Evolutionary conservation across 1,140 invertebrate genomes (phyloP), one percentile per base, ranked within the genome.

Genomic region (Lordiphosa stackelbergi): DNA sequence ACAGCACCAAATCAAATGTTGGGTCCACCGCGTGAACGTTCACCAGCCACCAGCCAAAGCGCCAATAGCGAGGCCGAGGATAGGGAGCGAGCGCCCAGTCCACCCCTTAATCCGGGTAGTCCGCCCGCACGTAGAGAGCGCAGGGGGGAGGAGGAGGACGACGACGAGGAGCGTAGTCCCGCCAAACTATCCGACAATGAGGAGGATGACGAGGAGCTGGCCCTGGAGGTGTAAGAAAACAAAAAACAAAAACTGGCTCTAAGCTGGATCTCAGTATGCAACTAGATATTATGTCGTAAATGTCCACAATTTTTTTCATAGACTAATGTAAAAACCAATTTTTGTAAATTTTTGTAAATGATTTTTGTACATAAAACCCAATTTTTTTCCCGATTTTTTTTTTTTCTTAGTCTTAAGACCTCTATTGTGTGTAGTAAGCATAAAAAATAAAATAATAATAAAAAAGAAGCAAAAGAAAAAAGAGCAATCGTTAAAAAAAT

Each of bases 101-200:
- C 86, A 41, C 83, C 71, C 11, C 60, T 88, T 0, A 87, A 88
- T 84, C 85, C 86, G 7, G 86, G 86, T 16, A 87, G 83, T 69
- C 85, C 86, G 41, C 85, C 83, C 6, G 55, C 70, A n/a, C 57
- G 75, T 1, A 59, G 54, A 31, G 48, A 34, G 11, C 35, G 24
- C 1, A 5, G 34, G 5, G 10, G 41, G 22, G 42, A 35, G 45
- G 45, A 57, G 4, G 28, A 43, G 5, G 61, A 56, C 6, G 41
- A 45, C 2, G 59, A 46, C 3, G 71, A 64, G 3, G 58, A 69
- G 22, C 22, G 13, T 11, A 34, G 38, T 24, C 22, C 22, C 22
- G 22, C 22, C 28, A 31, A 31, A 8, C 2, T 31, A 8, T 6
- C 28, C 40, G 38, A 54, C 24, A 43, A 62, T 13, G 57, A 66